Evolutionary conservation across 2,113 vertebrate species (phyloP).

Genomic region (Phalacrocorax carbo): DNA sequence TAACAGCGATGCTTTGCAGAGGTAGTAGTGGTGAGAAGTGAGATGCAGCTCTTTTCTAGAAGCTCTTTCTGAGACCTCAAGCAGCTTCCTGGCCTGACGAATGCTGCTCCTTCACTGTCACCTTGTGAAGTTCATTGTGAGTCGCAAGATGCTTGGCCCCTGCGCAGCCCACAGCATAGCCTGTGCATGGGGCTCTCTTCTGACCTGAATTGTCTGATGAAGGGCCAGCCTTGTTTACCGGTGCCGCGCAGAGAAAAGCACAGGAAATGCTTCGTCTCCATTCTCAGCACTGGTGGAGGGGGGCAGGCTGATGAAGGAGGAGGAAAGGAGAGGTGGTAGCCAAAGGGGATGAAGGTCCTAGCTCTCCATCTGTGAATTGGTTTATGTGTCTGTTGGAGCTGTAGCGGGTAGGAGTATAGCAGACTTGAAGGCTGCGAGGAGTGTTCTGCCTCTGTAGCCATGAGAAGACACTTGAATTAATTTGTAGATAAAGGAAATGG

Average conservation of each 20-base stretch:
- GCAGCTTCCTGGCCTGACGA: neutral
- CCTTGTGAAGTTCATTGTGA: neutral
- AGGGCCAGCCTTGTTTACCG: neutral
- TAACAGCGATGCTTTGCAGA: neutral
- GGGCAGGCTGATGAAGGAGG: neutral
- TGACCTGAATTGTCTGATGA: neutral
- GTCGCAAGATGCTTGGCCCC: neutral
- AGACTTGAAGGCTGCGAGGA: neutral
- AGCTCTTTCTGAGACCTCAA: neutral
- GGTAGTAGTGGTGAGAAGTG: neutral
- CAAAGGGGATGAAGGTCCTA: neutral
- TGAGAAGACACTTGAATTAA: conserved; percentile 44
- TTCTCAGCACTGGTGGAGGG: neutral
- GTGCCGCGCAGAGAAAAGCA: neutral
- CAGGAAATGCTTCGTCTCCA: conserved; percentile 1
- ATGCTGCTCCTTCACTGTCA: neutral
- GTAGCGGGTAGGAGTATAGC: neutral
- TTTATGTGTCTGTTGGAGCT: neutral
- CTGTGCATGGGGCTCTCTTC: neutral
- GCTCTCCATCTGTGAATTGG: neutral
- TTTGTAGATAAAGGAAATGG: neutral
- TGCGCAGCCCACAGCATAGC: neutral
- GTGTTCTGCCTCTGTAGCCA: neutral
- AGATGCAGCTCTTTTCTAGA: neutral
- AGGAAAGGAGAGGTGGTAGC: neutral